Evolutionary conservation across 2,797 vertebrate genomes (phyloP), one percentile per base, ranked within the genome.

Genomic region (Tenualosa thibaudeaui): DNA sequence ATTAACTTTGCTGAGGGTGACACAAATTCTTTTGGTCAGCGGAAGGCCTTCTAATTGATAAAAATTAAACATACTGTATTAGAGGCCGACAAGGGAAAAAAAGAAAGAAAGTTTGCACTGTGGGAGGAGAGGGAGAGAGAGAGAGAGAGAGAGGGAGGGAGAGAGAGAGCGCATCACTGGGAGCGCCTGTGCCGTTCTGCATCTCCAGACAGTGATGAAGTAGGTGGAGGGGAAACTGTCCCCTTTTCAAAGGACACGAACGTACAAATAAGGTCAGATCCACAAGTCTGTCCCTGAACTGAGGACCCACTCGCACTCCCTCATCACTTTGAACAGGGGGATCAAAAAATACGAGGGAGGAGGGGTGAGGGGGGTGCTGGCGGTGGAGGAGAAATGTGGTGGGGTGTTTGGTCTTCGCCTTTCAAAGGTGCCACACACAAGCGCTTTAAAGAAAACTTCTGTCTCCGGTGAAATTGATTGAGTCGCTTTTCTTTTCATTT

Each of bases 211-310:
- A 88, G 89, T 81, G 91, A 89, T 92, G 92, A 92, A 92, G 90
- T 91, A 89, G 90, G 86, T 87, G 90, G 92, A 93, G 93, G 95
- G 92, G 92, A 94, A 94, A 94, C 93, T 92, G 93, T 92, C 91
- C 86, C 91, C 91, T 94, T 96, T 91, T 95, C 92, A 95, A 95
- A 95, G 94, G 92, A 96, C 91, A 90, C 37, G 84, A 91, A 91
- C 88, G 84, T 84, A 93, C 92, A 94, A 94, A 93, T 93, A 96
- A 95, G 95, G 96, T 96, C 95, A 96, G 89, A 95, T 92, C 93
- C 94, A 93, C 94, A 93, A 94, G 93, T 93, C 92, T 92, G 90
- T 90, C 89, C 92, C 88, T 88, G 89, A 84, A 89, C 88, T 87
- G 82, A 81, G 83, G 88, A 85, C 86, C 87, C 89, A 88, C 88